These are phyloP conservation scores for Andrena praecox DNA, from an alignment of 2,888 invertebrate species.

Conservation along the genomic window DNA sequence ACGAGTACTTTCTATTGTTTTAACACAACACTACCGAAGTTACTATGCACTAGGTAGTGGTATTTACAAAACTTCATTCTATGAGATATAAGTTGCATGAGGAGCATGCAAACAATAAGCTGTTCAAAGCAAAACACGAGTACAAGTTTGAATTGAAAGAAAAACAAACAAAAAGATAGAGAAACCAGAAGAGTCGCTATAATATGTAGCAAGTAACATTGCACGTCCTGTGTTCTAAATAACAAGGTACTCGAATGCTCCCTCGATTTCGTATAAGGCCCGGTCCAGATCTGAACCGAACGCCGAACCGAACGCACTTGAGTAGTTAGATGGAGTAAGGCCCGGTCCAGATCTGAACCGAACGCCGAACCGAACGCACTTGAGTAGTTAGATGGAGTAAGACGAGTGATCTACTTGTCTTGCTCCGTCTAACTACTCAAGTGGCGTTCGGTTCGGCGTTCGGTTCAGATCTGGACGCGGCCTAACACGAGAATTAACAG, in stretches of 20 bases:
- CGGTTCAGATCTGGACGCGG: too few species aligned
- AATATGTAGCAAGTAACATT: constrained; percentile 12
- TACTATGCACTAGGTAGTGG: neutral
- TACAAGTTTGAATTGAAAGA: neutral
- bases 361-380: too few species aligned
- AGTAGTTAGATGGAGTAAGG: too few species aligned
- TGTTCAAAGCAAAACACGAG: constrained; percentile 31
- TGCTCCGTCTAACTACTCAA: too few species aligned
- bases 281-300: too few species aligned
- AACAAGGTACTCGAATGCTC: neutral
- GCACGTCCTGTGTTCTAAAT: neutral
- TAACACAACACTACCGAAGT: constrained; percentile 1
- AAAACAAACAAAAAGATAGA: neutral
- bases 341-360: too few species aligned
- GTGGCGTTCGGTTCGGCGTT: too few species aligned
- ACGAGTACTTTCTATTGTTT: constrained; percentile 1
- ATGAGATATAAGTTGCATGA: constrained; percentile 18
- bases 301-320: too few species aligned
- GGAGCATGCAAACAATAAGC: constrained; percentile 54
- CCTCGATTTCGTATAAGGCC: neutral
- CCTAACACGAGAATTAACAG: neutral
- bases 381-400: too few species aligned
- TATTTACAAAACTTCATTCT: constrained; percentile 31
- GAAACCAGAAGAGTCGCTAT: neutral
- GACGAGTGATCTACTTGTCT: too few species aligned